Conservation (phyloP, 2,797 vertebrate species). For the Oryzias dopingdopingensis region DNA sequence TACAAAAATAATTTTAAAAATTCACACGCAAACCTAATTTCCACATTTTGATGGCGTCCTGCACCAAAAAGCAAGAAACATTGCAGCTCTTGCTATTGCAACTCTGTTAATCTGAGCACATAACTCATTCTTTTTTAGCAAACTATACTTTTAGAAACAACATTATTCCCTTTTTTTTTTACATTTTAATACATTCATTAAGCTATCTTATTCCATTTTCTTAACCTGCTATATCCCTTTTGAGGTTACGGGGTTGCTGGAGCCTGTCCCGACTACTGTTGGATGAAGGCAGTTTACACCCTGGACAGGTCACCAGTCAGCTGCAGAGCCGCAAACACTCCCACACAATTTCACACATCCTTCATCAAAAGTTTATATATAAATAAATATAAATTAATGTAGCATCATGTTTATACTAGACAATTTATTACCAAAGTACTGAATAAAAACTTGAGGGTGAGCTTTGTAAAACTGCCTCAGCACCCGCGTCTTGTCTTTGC, state of each 20-base stretch:
- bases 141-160: too few species aligned
- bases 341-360: too few species aligned
- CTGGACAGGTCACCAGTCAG: too few species aligned
- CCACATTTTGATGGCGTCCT: slow-evolving; percentile 50
- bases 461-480: slow-evolving; percentile 91
- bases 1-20: neutral
- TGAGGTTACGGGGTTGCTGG: too few species aligned
- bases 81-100: slow-evolving; percentile 13
- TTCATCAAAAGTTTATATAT: neutral
- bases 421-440: slow-evolving; percentile 90
- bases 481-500: slow-evolving; percentile 88
- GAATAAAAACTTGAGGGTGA: slow-evolving; percentile 90
- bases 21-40: slow-evolving; percentile 10
- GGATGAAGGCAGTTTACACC: too few species aligned
- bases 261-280: too few species aligned
- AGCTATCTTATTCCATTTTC: too few species aligned
- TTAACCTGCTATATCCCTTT: too few species aligned
- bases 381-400: slow-evolving; percentile 37
- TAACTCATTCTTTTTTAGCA: too few species aligned
- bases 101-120: too few species aligned
- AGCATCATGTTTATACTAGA: slow-evolving; percentile 72
- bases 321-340: too few species aligned
- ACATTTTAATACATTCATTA: slow-evolving; percentile 29
- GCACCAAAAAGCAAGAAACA: slow-evolving; percentile 50
- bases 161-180: slow-evolving; percentile 8